Evolutionary conservation across 2,888 invertebrate species (phyloP), one percentile per base, ranked within the genome.

Genomic region (Drosophila gaucha): DNA sequence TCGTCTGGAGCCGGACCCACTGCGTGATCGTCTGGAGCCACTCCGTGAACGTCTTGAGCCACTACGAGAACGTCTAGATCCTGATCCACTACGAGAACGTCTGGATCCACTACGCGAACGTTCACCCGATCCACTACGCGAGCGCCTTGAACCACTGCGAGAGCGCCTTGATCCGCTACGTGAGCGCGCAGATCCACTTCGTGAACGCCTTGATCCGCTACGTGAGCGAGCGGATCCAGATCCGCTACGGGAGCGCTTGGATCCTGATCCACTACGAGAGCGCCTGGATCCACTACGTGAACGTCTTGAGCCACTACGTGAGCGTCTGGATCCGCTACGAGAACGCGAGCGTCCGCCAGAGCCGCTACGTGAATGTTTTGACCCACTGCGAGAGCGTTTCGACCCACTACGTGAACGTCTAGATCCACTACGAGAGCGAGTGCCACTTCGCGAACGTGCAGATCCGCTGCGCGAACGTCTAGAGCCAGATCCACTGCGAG

Each of bases 401-500:
- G 90, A 90, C 12, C 85, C 72, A 54, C 62, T 72, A 0, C 28
- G 66, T 1, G 80, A 83, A 6, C 74, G 67, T n/a, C 47, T 38
- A 20, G 90, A 90, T 8, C 86, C 68, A 20, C 74, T 69, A 0
- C 67, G 54, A 9, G 67, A 67, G 12, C 56, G 50, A 6, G 82
- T 76, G 0, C 67, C 86, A 28, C 89, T 89, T 18, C 86, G 62
- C 0, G 89, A 44, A n/a, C 30, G 30, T 8, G 8, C 87, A 10
- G 67, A 69, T 2, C 67, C 66, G 16, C 67, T 86, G 4, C 80
- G 67, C 1, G 79, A 80, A 18, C 65, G 66, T 9, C 54, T 55
- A 6, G 82, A 74, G 2, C 88, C 83, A n/a, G 82, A 74, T 1
- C 88, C 78, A 51, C 87, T 89, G 24, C 84, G 88, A 2, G 91